A percentile compares a stretch with the other conserved stretches of the same genome.
phyloP scores from a whole-genome alignment of 2,888 invertebrate species.

The Cybosia mesomella region DNA sequence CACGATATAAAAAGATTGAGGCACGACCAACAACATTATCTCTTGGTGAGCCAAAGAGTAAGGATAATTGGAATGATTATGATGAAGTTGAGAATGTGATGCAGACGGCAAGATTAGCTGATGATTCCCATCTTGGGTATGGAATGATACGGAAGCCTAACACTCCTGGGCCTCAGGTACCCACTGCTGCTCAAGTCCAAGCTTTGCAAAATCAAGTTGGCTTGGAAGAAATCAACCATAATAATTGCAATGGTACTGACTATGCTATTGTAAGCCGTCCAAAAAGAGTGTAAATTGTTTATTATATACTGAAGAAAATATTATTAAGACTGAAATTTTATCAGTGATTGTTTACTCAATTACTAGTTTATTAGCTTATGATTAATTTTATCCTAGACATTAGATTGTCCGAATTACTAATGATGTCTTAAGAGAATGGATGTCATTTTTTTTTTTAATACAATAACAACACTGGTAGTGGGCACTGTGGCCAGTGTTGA shows the following conservation, averaged over 20 bases:
- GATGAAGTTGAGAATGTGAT: conserved; percentile 91
- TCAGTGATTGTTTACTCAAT: conserved; percentile 63
- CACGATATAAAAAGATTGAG: conserved; percentile 90
- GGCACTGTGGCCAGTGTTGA: neutral
- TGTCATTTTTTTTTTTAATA: neutral
- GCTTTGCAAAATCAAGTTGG: conserved; percentile 79
- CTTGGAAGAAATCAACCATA: conserved; percentile 88
- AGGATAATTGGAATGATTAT: conserved; percentile 90
- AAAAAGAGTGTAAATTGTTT: conserved; percentile 89
- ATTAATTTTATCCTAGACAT: conserved; percentile 13
- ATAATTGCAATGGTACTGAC: conserved; percentile 91
- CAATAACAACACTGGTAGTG: neutral
- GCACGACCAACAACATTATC: conserved; percentile 86
- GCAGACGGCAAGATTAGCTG: conserved; percentile 91
- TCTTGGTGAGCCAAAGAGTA: conserved; percentile 75
- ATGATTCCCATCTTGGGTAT: conserved; percentile 93
- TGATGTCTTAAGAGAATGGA: conserved; percentile 6
- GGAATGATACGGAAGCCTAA: conserved; percentile 91
- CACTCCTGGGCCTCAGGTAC: conserved; percentile 84
- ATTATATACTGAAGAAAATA: conserved; percentile 39
- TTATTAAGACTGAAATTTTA: conserved; percentile 71
- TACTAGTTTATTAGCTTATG: conserved; percentile 49
- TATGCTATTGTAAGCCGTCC: conserved; percentile 95
- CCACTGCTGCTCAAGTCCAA: conserved; percentile 82
- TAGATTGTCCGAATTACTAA: conserved; percentile 10